Percentiles rank a stretch among this genome's conserved stretches.
Conservation (phyloP, 2,797 vertebrate genomes). For the Melanotaenia maccullochi region DNA sequence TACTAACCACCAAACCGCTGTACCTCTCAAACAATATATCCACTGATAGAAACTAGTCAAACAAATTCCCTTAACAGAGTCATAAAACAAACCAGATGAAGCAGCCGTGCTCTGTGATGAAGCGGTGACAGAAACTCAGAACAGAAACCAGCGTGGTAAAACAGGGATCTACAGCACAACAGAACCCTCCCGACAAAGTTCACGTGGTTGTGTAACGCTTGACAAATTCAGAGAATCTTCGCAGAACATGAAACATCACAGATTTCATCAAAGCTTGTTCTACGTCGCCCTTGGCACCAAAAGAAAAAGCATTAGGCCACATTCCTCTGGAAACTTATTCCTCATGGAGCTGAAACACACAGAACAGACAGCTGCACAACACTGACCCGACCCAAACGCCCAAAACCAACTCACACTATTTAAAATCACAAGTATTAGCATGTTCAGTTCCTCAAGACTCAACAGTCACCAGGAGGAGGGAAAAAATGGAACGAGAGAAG, state of each 20-base stretch:
- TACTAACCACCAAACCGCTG: neutral
- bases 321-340: conserved; percentile 63
- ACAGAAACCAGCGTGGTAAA: conserved; percentile 14
- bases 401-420: neutral
- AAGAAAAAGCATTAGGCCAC: conserved; percentile 38
- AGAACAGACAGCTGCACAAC: conserved; percentile 33
- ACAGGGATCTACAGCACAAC: conserved; percentile 12
- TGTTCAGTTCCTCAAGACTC: neutral
- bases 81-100: neutral
- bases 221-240: conserved; percentile 26
- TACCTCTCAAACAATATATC: neutral
- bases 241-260: conserved; percentile 47
- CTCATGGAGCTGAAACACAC: conserved; percentile 41
- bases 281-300: conserved; percentile 38
- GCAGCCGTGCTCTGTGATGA: neutral
- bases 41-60: neutral
- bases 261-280: conserved; percentile 53
- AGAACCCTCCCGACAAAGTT: conserved; percentile 13
- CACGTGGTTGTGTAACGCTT: conserved; percentile 24
- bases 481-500: no score
- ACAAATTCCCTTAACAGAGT: neutral
- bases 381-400: conserved; percentile 21
- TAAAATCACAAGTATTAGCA: neutral
- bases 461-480: no score
- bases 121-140: conserved; percentile 1